Percentiles rank a stretch among this genome's conserved stretches.
Conservation (phyloP, 1,140 invertebrate genomes). For the Uloborus diversus region DNA sequence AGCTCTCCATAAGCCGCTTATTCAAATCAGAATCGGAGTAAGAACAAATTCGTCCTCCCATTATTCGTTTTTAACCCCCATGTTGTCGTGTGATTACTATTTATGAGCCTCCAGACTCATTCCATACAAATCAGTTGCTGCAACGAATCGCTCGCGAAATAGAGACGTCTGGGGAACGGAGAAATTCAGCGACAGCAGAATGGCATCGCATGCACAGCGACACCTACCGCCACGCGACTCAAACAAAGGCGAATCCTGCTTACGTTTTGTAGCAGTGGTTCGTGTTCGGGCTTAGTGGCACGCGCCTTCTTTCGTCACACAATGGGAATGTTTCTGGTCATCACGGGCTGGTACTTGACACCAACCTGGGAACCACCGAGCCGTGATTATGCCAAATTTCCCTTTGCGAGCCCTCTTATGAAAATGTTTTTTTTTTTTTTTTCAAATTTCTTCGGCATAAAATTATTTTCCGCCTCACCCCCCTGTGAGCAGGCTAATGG, state of each 20-base stretch:
- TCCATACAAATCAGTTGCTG: constrained; percentile 31
- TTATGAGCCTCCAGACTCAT: constrained; percentile 11
- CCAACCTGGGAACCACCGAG: constrained; percentile 33
- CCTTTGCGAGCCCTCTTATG: no score
- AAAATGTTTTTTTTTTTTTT: background rate
- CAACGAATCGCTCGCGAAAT: constrained; percentile 40
- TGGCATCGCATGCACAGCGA: constrained; percentile 30
- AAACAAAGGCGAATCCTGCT: constrained; percentile 3
- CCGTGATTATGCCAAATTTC: constrained; percentile 15
- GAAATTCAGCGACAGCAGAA: constrained; percentile 13
- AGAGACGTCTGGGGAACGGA: constrained; percentile 12
- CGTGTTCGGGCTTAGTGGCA: constrained; percentile 34
- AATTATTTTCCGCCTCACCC: background rate
- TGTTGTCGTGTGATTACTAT: constrained; percentile 47
- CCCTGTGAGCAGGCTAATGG: background rate
- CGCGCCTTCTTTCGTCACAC: background rate
- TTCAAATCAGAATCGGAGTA: constrained; percentile 14
- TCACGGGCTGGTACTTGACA: constrained; percentile 39
- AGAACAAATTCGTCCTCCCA: background rate
- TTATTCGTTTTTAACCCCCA: constrained; percentile 1
- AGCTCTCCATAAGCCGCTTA: constrained; percentile 20
- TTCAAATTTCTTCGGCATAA: background rate
- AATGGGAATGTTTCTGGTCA: constrained; percentile 33
- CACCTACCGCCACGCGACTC: constrained; percentile 42
- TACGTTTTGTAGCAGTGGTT: background rate